These are phyloP conservation scores for Samia ricini DNA, from an alignment of 1,140 invertebrate species.

Conservation along the genomic window DNA sequence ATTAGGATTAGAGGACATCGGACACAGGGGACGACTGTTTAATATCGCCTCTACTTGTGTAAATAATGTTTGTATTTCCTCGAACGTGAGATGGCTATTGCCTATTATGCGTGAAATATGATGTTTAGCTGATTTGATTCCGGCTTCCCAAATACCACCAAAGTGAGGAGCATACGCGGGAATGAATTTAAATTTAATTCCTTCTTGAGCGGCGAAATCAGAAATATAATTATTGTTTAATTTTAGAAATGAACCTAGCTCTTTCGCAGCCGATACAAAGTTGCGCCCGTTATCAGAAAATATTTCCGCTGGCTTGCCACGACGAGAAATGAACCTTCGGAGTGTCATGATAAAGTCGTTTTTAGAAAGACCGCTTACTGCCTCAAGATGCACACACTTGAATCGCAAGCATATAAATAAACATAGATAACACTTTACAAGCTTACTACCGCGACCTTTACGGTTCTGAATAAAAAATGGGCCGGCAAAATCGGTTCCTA, in stretches of 20 bases:
- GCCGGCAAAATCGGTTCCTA: too few species aligned
- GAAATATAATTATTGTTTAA: background rate
- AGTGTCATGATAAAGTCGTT: conserved; percentile 26
- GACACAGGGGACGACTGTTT: conserved; percentile 18
- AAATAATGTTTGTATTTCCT: conserved; percentile 21
- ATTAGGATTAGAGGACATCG: conserved; percentile 13
- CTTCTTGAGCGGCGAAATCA: conserved; percentile 3
- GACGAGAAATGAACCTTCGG: conserved; percentile 29
- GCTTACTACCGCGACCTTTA: conserved; percentile 16
- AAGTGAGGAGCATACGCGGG: background rate
- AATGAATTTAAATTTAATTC: conserved; percentile 1
- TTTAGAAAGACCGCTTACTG: conserved; percentile 22
- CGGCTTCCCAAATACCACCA: too few species aligned
- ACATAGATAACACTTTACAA: conserved; percentile 26
- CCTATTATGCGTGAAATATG: too few species aligned
- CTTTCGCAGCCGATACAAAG: conserved; percentile 18
- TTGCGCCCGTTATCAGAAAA: conserved; percentile 20
- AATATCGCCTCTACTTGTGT: conserved; percentile 23
- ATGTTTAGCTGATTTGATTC: too few species aligned
- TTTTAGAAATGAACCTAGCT: conserved; percentile 11
- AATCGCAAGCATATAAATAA: conserved; percentile 28
- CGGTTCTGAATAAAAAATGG: conserved; percentile 21
- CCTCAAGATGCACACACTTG: conserved; percentile 28
- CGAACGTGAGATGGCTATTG: conserved; percentile 17
- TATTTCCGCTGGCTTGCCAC: conserved; percentile 27